Conservation (phyloP, 2,888 invertebrate species). For the Archips xylosteana region DNA sequence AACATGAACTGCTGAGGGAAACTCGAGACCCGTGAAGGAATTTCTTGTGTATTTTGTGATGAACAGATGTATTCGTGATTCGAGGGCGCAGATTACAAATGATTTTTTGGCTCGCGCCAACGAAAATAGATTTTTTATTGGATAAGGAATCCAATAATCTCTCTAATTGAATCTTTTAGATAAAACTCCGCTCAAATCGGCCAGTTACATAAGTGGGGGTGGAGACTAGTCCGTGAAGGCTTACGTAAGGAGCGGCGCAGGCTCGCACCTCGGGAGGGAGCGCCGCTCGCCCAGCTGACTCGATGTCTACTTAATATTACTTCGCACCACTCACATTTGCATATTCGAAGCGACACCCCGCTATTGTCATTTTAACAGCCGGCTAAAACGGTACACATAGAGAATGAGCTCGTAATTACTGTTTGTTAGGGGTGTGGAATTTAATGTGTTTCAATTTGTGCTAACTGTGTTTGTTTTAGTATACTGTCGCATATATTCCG, state of each 20-base stretch:
- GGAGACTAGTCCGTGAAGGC: slow-evolving; percentile 64
- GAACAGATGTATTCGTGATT: slow-evolving; percentile 10
- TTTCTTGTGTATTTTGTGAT: slow-evolving; percentile 20
- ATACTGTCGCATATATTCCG: slow-evolving; percentile 42
- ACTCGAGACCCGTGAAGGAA: slow-evolving; percentile 8
- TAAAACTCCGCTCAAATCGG: slow-evolving; percentile 65
- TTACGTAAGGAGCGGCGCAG: slow-evolving; percentile 70
- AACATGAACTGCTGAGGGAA: slow-evolving; percentile 20
- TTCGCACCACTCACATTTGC: slow-evolving; percentile 46
- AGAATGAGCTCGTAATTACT: slow-evolving; percentile 50
- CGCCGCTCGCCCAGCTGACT: slow-evolving; percentile 32
- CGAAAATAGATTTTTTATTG: slow-evolving; percentile 49
- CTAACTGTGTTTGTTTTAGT: slow-evolving; percentile 44
- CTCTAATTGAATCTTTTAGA: slow-evolving; percentile 61
- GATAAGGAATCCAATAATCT: slow-evolving; percentile 58
- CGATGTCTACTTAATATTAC: slow-evolving; percentile 36
- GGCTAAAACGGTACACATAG: slow-evolving; percentile 46
- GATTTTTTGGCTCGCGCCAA: slow-evolving; percentile 41
- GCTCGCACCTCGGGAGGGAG: slow-evolving; percentile 12
- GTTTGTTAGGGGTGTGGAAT: slow-evolving; percentile 46
- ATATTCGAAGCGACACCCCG: slow-evolving; percentile 47
- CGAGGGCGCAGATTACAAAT: slow-evolving; percentile 18
- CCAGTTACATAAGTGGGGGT: slow-evolving; percentile 79
- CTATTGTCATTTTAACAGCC: slow-evolving; percentile 45
- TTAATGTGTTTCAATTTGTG: slow-evolving; percentile 48